These are phyloP conservation scores for Coptodon bakossiorum DNA, from an alignment of 2,113 vertebrate species.

Conservation along the genomic window DNA sequence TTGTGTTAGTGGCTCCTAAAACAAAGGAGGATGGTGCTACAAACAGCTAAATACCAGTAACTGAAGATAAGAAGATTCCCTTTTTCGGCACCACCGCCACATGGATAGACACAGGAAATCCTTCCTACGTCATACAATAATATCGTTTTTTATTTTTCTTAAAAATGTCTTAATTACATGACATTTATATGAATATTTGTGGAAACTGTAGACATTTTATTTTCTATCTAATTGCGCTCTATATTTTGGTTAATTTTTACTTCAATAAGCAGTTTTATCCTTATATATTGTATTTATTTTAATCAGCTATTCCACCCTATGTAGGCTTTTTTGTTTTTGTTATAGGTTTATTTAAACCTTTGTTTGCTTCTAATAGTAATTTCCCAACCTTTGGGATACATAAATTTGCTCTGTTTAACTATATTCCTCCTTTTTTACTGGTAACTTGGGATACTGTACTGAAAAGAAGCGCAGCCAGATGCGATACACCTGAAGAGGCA, in stretches of 20 bases:
- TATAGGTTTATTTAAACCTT: neutral
- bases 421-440: neutral
- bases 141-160: neutral
- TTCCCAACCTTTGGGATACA: neutral
- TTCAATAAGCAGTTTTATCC: neutral
- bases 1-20: neutral
- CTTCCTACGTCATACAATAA: neutral
- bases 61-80: neutral
- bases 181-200: neutral
- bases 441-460: neutral
- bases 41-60: neutral
- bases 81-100: neutral
- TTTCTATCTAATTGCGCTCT: neutral
- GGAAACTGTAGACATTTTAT: neutral
- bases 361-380: neutral
- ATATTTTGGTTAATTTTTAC: neutral
- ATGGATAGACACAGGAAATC: neutral
- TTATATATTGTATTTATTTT: neutral
- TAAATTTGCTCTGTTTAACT: neutral
- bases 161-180: neutral
- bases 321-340: neutral
- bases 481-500: neutral
- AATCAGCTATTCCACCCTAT: neutral
- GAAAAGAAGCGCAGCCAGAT: neutral
- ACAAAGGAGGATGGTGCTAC: neutral